Percentiles rank a stretch among this genome's conserved stretches.
Evolutionary conservation across 2,113 vertebrate genomes (phyloP).

Genomic region (Gavialis gangeticus): DNA sequence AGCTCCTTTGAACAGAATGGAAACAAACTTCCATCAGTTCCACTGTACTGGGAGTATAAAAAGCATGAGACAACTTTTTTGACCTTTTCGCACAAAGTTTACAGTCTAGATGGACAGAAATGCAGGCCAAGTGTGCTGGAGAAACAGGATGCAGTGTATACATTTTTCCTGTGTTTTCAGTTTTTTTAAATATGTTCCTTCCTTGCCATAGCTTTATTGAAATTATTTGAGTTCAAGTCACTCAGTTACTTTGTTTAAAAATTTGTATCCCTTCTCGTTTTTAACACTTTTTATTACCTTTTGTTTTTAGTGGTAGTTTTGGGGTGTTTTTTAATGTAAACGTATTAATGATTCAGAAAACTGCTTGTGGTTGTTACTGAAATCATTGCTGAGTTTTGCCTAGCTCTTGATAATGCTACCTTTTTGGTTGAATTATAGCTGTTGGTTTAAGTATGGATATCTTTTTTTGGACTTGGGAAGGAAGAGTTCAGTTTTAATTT

Average conservation of each 20-base stretch:
- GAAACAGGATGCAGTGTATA: too few relatives aligned
- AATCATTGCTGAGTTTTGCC: neutral
- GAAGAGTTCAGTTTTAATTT: neutral
- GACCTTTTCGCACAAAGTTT: neutral
- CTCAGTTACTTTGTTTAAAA: neutral
- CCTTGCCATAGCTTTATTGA: neutral
- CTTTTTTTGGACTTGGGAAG: neutral
- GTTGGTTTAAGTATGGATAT: neutral
- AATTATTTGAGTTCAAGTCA: neutral
- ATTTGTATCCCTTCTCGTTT: neutral
- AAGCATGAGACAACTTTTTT: neutral
- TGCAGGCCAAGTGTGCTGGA: too few relatives aligned
- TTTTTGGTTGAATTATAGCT: neutral
- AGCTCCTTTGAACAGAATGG: neutral
- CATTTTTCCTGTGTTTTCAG: neutral
- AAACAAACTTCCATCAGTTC: neutral
- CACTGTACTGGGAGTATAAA: neutral
- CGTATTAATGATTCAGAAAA: neutral
- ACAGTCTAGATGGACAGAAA: neutral
- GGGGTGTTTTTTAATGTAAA: neutral
- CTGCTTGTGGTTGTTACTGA: neutral
- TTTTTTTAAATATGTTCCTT: neutral
- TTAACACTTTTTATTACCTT: neutral
- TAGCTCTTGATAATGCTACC: neutral
- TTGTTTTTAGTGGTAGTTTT: neutral